Percentiles rank a stretch among this genome's conserved stretches.
These are phyloP conservation scores for Prenolepis imparis DNA, from an alignment of 2,888 invertebrate species.

Conservation along the genomic window DNA sequence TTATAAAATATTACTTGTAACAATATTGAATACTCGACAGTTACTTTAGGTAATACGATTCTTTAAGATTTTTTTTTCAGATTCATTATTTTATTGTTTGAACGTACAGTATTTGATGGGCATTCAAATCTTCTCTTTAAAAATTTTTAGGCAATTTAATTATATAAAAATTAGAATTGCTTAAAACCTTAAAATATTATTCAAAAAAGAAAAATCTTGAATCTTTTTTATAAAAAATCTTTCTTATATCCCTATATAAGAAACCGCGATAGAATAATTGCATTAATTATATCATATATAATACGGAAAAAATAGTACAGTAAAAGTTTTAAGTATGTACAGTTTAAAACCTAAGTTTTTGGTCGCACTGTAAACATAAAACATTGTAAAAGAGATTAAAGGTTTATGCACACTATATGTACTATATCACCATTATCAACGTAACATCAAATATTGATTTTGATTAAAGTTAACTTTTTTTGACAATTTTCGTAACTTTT, in stretches of 20 bases:
- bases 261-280: background rate
- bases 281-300: background rate
- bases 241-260: background rate
- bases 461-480: too few relatives aligned
- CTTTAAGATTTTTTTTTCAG: background rate
- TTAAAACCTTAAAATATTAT: background rate
- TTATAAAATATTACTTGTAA: background rate
- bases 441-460: too few relatives aligned
- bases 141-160: background rate
- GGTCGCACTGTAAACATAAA: slow-evolving; percentile 18
- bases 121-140: background rate
- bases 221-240: background rate
- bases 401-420: background rate
- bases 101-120: background rate
- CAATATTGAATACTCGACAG: background rate
- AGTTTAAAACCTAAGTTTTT: slow-evolving; percentile 33
- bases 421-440: too few relatives aligned
- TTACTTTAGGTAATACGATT: background rate
- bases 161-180: background rate
- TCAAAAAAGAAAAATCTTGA: background rate
- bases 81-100: background rate
- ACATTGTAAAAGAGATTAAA: background rate
- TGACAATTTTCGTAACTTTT: too few relatives aligned
- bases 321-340: slow-evolving; percentile 10
- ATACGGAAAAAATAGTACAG: too few relatives aligned